These are phyloP conservation scores for Anthonomus grandis DNA, from an alignment of 1,140 invertebrate species.

Conservation along the genomic window DNA sequence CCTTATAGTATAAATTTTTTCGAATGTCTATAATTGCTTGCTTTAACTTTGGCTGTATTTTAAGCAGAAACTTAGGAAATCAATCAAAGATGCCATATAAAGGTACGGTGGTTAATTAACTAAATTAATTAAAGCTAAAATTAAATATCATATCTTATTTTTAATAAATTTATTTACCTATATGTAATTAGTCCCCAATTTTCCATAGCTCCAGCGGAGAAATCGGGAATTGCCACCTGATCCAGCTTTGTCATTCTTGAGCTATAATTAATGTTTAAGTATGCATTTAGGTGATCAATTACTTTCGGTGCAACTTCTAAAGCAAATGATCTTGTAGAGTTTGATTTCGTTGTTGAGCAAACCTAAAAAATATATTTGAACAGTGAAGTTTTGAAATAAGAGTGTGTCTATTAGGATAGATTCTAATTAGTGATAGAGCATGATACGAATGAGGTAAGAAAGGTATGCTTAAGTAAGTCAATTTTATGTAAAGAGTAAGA, in stretches of 20 bases:
- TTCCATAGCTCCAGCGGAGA: slow-evolving; percentile 93
- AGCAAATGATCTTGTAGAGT: slow-evolving; percentile 8
- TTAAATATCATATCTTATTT: neutral
- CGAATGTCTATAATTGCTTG: no score
- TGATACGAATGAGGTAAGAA: no score
- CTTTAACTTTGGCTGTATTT: no score
- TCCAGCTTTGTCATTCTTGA: slow-evolving; percentile 19
- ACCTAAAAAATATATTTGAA: slow-evolving; percentile 8
- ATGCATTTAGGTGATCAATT: slow-evolving; percentile 18
- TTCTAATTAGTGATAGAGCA: no score
- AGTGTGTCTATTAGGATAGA: no score
- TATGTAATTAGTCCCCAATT: slow-evolving; percentile 88
- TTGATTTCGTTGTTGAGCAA: slow-evolving; percentile 19
- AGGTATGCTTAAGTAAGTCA: no score
- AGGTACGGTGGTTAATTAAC: no score
- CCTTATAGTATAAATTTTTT: no score
- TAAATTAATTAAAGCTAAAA: no score
- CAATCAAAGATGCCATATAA: no score
- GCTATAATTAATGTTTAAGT: slow-evolving; percentile 22
- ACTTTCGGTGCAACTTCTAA: slow-evolving; percentile 16
- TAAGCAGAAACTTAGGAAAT: no score
- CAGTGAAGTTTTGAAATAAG: neutral
- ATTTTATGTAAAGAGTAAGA: no score
- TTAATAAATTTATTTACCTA: slow-evolving; percentile 46
- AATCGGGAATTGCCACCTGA: slow-evolving; percentile 79